A percentile compares a stretch with the other conserved stretches of the same genome.
Evolutionary conservation across 2,888 invertebrate genomes (phyloP).

Genomic region (Dinocampus coccinellae): DNA sequence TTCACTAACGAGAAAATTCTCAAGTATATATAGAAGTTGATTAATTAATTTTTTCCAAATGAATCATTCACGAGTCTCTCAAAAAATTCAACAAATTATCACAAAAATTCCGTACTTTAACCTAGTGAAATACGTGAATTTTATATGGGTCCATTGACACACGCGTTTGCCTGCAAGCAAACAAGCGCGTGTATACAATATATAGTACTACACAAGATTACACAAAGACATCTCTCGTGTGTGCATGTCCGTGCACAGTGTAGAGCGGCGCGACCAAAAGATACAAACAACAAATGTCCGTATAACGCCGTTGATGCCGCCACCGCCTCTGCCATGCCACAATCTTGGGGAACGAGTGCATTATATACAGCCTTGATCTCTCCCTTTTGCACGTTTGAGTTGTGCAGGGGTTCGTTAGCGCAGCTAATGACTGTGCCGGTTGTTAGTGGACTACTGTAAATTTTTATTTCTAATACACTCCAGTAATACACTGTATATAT

Average conservation of each 20-base stretch:
- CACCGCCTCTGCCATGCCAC: too few relatives aligned
- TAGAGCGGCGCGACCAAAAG: background rate
- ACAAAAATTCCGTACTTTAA: too few relatives aligned
- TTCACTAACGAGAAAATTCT: too few relatives aligned
- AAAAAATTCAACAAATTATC: too few relatives aligned
- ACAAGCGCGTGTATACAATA: background rate
- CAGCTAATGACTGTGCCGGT: slow-evolving; percentile 35
- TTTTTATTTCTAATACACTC: background rate
- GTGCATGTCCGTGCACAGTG: background rate
- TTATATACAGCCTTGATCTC: slow-evolving; percentile 6
- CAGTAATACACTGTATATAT: too few relatives aligned
- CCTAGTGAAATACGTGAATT: slow-evolving; percentile 28
- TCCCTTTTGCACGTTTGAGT: slow-evolving; percentile 19
- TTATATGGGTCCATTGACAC: slow-evolving; percentile 9
- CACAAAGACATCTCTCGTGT: slow-evolving; percentile 5
- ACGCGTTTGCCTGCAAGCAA: background rate
- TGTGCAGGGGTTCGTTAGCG: slow-evolving; percentile 38
- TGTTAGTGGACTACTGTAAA: slow-evolving; percentile 23
- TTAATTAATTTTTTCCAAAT: too few relatives aligned
- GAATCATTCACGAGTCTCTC: too few relatives aligned
- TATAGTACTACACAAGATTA: too few relatives aligned
- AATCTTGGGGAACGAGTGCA: background rate
- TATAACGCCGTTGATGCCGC: background rate
- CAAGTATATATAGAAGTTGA: too few relatives aligned
- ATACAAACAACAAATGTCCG: background rate